A percentile compares a stretch with the other conserved stretches of the same genome.
Conservation (phyloP, 2,797 vertebrate species). For the Fringilla coelebs region DNA sequence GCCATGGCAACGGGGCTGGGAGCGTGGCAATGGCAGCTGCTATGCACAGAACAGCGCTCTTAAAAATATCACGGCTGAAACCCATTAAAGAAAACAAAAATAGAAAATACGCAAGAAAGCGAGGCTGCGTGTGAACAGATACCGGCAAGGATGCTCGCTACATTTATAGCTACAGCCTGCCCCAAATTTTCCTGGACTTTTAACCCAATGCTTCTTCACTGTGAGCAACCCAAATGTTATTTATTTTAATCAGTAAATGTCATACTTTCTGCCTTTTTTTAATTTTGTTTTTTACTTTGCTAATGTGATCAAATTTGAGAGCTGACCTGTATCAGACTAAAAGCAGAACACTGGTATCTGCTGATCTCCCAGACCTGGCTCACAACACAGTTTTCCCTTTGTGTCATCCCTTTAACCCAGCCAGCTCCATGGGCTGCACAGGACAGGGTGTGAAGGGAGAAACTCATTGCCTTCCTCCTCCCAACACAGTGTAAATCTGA, state of each 20-base stretch:
- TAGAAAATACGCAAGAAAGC: not conserved
- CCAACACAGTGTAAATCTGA: not conserved
- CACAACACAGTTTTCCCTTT: not conserved
- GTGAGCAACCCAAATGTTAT: not conserved
- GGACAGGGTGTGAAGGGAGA: not conserved
- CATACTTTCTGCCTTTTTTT: not conserved
- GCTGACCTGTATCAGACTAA: not conserved
- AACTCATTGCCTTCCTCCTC: not conserved
- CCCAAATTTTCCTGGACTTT: not conserved
- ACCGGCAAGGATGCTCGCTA: not conserved
- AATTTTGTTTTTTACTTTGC: not conserved
- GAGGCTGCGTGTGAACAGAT: not conserved
- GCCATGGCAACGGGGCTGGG: slow-evolving; percentile 52
- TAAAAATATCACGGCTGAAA: slow-evolving; percentile 25
- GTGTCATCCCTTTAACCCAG: not conserved
- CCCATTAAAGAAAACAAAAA: slow-evolving; percentile 17
- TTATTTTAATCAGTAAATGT: not conserved
- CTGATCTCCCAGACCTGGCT: not conserved
- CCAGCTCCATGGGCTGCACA: not conserved
- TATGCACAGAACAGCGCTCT: not conserved
- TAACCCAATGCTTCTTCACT: not conserved
- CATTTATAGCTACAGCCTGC: not conserved
- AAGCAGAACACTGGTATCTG: not conserved
- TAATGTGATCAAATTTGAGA: not conserved
- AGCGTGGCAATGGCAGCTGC: slow-evolving; percentile 30